Conservation (phyloP, 1,140 invertebrate species). For the Drosophila hydei region DNA sequence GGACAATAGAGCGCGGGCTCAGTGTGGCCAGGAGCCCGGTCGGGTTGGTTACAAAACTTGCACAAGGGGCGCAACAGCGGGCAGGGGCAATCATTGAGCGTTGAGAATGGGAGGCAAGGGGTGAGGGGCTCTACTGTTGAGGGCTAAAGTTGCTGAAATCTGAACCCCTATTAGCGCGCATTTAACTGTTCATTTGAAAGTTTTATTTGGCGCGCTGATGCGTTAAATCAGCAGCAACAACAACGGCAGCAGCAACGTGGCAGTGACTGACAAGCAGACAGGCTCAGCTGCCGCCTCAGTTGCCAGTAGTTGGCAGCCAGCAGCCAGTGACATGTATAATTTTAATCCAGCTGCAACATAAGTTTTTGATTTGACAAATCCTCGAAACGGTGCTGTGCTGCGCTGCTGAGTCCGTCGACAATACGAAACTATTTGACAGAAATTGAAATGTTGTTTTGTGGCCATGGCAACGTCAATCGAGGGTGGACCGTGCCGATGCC, state of each 20-base stretch:
- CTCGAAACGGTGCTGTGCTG: constrained; percentile 28
- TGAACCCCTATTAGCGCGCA: constrained; percentile 84
- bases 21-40: constrained; percentile 32
- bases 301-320: constrained; percentile 15
- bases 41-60: constrained; percentile 35
- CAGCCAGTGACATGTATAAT: constrained; percentile 78
- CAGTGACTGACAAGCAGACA: constrained; percentile 29
- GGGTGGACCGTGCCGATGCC: too few relatives aligned
- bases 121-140: background rate
- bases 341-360: constrained; percentile 83
- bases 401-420: constrained; percentile 29
- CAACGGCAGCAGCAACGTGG: constrained; percentile 35
- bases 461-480: constrained; percentile 58
- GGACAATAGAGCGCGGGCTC: constrained; percentile 36
- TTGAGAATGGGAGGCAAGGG: constrained; percentile 1
- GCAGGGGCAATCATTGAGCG: background rate
- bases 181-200: constrained; percentile 84
- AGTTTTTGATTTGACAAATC: constrained; percentile 83
- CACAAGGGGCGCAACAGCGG: constrained; percentile 5
- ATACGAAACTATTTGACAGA: constrained; percentile 77
- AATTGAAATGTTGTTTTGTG: constrained; percentile 73
- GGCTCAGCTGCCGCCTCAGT: constrained; percentile 35
- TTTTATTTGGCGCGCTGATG: constrained; percentile 80
- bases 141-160: constrained; percentile 70
- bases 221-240: constrained; percentile 73